Evolutionary conservation across 2,797 vertebrate genomes (phyloP).

Genomic region (Streptopelia turtur): DNA sequence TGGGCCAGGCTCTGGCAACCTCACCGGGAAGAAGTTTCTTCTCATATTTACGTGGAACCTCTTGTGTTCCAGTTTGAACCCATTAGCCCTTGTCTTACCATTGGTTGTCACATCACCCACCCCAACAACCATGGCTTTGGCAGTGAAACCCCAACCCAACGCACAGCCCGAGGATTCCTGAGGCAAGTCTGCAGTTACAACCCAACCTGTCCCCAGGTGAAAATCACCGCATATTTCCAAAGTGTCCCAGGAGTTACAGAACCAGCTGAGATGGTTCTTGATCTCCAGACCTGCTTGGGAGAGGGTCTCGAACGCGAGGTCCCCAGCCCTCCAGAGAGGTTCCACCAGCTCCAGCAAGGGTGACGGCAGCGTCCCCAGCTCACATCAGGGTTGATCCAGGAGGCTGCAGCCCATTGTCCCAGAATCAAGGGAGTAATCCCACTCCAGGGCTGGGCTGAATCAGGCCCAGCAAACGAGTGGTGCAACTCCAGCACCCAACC

Average conservation of each 20-base stretch:
- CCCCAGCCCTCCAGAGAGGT: not conserved
- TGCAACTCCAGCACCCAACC: not conserved
- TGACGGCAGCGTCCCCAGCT: rapidly evolving
- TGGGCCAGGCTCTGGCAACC: too few species aligned
- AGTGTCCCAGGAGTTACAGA: not conserved
- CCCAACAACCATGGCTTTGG: not conserved
- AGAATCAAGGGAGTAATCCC: not conserved
- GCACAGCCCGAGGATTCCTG: not conserved
- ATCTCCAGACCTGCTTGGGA: not conserved
- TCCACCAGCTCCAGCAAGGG: not conserved
- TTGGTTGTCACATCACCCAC: not conserved
- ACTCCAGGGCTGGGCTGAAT: not conserved
- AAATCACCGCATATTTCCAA: not conserved
- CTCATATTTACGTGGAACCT: too few species aligned
- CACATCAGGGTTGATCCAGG: rapidly evolving
- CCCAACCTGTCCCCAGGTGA: not conserved
- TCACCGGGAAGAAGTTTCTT: too few species aligned
- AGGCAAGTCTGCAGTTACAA: rapidly evolving
- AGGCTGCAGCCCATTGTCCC: not conserved
- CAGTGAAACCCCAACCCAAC: not conserved
- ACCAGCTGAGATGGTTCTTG: not conserved
- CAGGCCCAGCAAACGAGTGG: not conserved
- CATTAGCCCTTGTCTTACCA: too few species aligned
- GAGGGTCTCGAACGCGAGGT: not conserved
- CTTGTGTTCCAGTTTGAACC: too few species aligned